These are phyloP conservation scores for Paramisgurnus dabryanus DNA, from an alignment of 2,113 vertebrate genomes.

Conservation along the genomic window DNA sequence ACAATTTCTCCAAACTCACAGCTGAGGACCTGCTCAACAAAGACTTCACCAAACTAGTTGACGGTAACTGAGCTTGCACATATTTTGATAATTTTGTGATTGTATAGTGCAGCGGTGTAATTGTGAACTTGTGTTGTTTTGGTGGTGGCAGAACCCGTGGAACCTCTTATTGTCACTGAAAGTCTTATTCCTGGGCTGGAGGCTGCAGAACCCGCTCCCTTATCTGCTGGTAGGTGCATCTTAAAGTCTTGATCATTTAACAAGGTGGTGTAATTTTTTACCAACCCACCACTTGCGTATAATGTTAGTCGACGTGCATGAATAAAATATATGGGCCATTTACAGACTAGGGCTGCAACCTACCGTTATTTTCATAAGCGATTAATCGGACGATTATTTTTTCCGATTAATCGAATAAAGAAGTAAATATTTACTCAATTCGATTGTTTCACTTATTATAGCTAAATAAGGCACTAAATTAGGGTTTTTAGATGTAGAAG, in stretches of 20 bases:
- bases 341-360: no score
- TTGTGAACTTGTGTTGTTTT: background rate
- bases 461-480: no score
- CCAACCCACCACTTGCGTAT: no score
- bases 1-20: constrained; percentile 90
- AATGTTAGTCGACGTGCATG: no score
- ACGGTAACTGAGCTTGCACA: constrained; percentile 73
- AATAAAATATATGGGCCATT: no score
- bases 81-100: background rate
- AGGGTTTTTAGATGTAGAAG: no score
- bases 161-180: constrained; percentile 77
- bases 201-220: constrained; percentile 59
- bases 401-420: no score
- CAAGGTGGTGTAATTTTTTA: background rate
- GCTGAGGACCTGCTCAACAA: constrained; percentile 88
- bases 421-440: no score
- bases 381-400: no score
- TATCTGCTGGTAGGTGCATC: constrained; percentile 74
- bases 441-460: no score
- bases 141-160: constrained; percentile 56
- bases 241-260: background rate
- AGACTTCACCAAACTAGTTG: constrained; percentile 83
- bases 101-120: background rate
- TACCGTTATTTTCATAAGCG: no score
- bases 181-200: constrained; percentile 87